Evolutionary conservation across 2,888 invertebrate species (phyloP).

Genomic region (Catocala sponsa): DNA sequence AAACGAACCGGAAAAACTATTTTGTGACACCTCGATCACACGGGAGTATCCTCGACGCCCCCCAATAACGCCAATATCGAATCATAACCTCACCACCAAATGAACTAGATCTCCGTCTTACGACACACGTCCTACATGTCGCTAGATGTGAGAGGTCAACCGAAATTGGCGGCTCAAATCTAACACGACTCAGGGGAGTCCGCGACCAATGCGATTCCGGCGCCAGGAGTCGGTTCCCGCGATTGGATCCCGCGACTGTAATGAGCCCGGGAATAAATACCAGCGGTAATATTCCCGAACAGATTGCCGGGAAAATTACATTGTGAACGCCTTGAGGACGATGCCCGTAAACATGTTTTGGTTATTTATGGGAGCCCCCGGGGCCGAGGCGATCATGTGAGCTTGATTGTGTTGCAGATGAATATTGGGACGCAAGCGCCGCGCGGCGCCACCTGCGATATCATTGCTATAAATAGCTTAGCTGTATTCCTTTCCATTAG

Average conservation of each 20-base stretch:
- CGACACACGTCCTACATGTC: neutral
- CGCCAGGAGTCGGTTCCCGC: constrained; percentile 58
- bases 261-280: constrained; percentile 80
- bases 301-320: constrained; percentile 72
- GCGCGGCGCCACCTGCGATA: neutral
- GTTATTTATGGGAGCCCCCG: constrained; percentile 49
- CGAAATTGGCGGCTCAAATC: constrained; percentile 58
- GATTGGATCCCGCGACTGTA: constrained; percentile 74
- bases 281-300: constrained; percentile 67
- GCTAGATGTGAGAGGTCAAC: constrained; percentile 35
- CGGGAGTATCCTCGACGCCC: constrained; percentile 63
- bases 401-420: constrained; percentile 35
- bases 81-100: constrained; percentile 62
- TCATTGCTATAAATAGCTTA: constrained; percentile 7
- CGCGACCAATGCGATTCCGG: constrained; percentile 70
- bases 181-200: constrained; percentile 70
- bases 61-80: constrained; percentile 78
- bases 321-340: constrained; percentile 56
- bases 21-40: constrained; percentile 73
- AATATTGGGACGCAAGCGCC: constrained; percentile 10
- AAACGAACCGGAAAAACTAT: constrained; percentile 76
- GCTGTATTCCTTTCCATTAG: constrained; percentile 8
- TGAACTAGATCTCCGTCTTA: constrained; percentile 10
- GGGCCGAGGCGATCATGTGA: constrained; percentile 17
- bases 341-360: constrained; percentile 62